These are phyloP conservation scores for Potorous gilbertii DNA, from an alignment of 2,797 vertebrate species.

Conservation along the genomic window DNA sequence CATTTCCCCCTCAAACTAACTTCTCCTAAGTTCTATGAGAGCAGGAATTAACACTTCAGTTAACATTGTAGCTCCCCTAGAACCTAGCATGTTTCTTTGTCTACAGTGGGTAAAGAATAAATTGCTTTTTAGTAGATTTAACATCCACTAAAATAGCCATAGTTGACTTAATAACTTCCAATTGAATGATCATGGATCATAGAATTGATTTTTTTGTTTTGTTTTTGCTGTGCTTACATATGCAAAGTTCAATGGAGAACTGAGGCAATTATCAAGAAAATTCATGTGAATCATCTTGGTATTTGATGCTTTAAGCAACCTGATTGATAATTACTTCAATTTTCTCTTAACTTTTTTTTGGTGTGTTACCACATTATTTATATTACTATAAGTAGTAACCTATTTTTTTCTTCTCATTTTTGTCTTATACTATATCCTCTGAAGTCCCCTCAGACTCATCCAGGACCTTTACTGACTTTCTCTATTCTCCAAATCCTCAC, in stretches of 20 bases:
- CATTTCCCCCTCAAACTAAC: background rate
- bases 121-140: background rate
- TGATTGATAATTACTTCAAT: constrained; percentile 42
- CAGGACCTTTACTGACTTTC: background rate
- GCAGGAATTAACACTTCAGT: background rate
- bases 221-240: background rate
- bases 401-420: constrained; percentile 2
- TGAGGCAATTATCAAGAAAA: background rate
- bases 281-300: background rate
- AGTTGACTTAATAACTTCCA: background rate
- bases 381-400: no score
- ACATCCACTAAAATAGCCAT: background rate
- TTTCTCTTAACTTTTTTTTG: constrained; percentile 18
- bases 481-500: background rate
- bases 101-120: background rate
- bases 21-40: background rate
- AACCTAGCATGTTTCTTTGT: background rate
- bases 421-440: constrained; percentile 47
- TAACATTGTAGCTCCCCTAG: background rate
- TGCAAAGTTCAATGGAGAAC: background rate
- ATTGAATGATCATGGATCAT: background rate
- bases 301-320: background rate
- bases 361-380: background rate
- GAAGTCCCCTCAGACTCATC: constrained; percentile 30
- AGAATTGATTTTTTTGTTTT: background rate